These are phyloP conservation scores for Oreochromis aureus DNA, from an alignment of 2,113 vertebrate genomes.

Conservation along the genomic window DNA sequence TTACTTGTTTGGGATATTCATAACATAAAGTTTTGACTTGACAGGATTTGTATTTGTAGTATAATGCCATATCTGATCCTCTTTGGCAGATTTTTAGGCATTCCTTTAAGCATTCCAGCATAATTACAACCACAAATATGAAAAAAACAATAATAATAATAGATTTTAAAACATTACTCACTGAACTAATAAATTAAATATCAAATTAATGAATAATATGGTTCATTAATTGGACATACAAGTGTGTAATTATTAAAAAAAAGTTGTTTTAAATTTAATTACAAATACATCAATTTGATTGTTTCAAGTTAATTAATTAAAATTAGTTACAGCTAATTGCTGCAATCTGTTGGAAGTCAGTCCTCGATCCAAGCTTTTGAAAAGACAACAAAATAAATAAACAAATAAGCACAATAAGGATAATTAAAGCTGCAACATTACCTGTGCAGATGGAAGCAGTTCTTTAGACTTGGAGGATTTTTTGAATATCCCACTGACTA, in stretches of 20 bases:
- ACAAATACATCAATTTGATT: neutral
- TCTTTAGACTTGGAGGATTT: constrained; percentile 25
- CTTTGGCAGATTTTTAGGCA: constrained; percentile 38
- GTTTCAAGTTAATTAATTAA: neutral
- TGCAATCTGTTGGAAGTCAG: neutral
- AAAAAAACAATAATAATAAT: neutral
- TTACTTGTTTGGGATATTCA: neutral
- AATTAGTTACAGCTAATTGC: neutral
- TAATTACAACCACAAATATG: neutral
- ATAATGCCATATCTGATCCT: neutral
- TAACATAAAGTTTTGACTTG: neutral
- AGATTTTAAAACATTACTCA: neutral
- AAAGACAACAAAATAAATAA: neutral
- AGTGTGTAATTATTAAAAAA: neutral
- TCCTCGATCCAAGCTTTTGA: neutral
- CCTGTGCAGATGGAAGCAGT: constrained; percentile 14
- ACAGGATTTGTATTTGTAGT: neutral
- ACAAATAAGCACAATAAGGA: neutral
- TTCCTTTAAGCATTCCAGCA: constrained; percentile 34
- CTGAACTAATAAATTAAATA: neutral
- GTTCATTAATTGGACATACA: neutral
- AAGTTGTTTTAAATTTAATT: neutral
- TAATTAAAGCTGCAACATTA: neutral
- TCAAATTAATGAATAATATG: neutral
- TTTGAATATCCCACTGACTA: constrained; percentile 56